Percentiles rank a stretch among this genome's conserved stretches.
Conservation (phyloP, 2,797 vertebrate genomes). For the Squalus acanthias region DNA sequence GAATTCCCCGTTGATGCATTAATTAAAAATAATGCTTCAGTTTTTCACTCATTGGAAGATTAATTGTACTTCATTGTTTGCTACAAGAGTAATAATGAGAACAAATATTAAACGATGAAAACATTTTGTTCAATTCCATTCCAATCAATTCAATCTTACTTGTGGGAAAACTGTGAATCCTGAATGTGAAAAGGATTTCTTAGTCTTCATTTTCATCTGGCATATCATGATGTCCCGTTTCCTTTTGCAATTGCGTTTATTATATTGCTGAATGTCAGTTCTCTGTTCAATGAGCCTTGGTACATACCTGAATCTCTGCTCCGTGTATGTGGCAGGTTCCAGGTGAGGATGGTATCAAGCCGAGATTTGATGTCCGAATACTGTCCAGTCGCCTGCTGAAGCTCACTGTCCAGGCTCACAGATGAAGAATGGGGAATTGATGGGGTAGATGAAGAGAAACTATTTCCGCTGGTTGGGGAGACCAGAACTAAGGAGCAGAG, state of each 20-base stretch:
- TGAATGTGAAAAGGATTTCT: background rate
- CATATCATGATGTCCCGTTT: background rate
- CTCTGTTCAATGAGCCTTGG: background rate
- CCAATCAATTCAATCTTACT: background rate
- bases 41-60: background rate
- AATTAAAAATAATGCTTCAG: background rate
- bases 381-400: background rate
- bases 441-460: no score
- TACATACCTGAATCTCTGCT: background rate
- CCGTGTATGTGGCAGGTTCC: background rate
- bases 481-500: no score
- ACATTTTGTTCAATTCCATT: background rate
- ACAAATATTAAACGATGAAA: background rate
- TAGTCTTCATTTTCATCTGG: background rate
- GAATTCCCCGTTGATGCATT: background rate
- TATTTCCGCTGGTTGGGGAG: no score
- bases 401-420: background rate
- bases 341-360: background rate
- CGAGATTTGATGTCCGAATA: background rate
- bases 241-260: background rate
- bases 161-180: background rate
- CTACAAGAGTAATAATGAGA: background rate
- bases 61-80: background rate
- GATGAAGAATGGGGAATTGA: background rate
- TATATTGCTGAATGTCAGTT: background rate